Conservation (phyloP, 1,140 invertebrate genomes). For the Sitobion miscanthi region DNA sequence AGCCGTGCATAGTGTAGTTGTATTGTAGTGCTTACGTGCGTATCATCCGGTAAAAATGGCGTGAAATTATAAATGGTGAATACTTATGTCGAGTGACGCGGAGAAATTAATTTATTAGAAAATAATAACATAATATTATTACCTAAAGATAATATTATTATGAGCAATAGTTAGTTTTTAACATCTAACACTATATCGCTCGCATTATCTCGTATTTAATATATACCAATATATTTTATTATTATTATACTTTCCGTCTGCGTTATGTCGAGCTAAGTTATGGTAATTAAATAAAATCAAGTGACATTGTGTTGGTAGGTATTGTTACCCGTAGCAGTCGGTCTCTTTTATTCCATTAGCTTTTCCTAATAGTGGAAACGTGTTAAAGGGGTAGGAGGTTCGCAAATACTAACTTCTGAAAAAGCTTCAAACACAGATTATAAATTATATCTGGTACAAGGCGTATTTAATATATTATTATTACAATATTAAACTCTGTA, state of each 20-base stretch:
- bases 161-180: neutral
- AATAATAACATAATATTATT: neutral
- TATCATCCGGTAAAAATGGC: neutral
- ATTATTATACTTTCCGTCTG: neutral
- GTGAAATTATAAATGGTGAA: neutral
- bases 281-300: neutral
- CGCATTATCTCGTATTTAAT: too few species aligned
- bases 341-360: neutral
- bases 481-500: neutral
- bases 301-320: neutral
- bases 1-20: neutral
- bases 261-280: neutral
- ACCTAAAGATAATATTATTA: neutral
- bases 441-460: neutral
- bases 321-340: neutral
- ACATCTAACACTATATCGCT: neutral
- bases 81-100: neutral
- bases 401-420: too few species aligned
- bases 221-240: neutral
- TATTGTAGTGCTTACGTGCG: neutral
- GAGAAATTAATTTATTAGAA: neutral
- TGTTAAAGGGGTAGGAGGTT: too few species aligned
- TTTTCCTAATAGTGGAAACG: too few species aligned
- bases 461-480: neutral
- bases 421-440: neutral